These are phyloP conservation scores for Metallyticus violacea DNA, from an alignment of 2,888 invertebrate species.

Conservation along the genomic window DNA sequence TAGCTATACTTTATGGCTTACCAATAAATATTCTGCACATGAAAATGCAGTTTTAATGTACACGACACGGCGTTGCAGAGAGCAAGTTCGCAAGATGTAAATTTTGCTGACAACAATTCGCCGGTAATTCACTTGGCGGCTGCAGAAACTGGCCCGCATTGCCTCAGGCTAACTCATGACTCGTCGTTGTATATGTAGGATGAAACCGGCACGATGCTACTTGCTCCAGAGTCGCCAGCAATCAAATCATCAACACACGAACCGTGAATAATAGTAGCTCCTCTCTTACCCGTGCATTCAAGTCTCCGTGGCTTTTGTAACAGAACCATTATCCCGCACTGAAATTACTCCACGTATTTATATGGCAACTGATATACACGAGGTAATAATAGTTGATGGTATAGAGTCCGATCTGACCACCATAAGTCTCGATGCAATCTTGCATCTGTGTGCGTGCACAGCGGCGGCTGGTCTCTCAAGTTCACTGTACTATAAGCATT, in stretches of 20 bases:
- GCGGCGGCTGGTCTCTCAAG: neutral
- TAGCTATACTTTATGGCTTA: neutral
- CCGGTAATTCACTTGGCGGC: neutral
- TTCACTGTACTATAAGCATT: too few species aligned
- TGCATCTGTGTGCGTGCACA: neutral
- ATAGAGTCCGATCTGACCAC: neutral
- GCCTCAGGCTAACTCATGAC: neutral
- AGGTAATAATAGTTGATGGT: neutral
- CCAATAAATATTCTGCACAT: neutral
- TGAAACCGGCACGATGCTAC: neutral
- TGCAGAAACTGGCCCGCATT: neutral
- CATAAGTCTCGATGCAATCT: neutral
- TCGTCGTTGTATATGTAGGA: neutral
- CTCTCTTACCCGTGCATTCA: neutral
- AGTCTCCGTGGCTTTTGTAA: neutral
- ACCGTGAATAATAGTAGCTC: neutral
- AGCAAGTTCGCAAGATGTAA: neutral
- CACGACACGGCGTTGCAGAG: neutral
- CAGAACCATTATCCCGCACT: neutral
- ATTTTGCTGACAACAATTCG: neutral
- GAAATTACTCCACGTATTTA: neutral
- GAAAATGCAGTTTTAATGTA: neutral
- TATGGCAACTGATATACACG: neutral
- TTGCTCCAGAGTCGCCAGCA: neutral
- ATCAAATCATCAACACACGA: neutral